Percentiles rank a stretch among this genome's conserved stretches.
Evolutionary conservation across 2,113 vertebrate species (phyloP).

Genomic region (Aramus guarauna): DNA sequence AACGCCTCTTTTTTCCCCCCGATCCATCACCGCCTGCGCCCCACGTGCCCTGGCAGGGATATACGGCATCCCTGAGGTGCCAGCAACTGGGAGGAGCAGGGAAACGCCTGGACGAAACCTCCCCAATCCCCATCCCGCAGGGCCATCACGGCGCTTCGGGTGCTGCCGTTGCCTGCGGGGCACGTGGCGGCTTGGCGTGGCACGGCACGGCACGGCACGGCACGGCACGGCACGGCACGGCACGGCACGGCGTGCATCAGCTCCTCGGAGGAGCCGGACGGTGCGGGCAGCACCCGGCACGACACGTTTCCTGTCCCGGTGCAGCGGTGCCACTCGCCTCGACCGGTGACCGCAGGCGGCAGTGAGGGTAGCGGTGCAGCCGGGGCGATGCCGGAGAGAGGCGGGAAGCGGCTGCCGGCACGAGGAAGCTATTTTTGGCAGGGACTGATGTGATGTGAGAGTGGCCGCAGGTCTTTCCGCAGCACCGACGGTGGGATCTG

Average conservation of each 20-base stretch:
- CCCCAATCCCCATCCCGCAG: not conserved
- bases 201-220: rapidly evolving
- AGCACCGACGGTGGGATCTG: not conserved
- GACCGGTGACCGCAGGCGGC: not conserved
- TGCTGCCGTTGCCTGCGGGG: not conserved
- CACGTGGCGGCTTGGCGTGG: rapidly evolving
- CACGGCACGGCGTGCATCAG: rapidly evolving
- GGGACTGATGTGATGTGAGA: not conserved
- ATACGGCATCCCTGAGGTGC: not conserved
- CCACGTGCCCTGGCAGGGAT: not conserved
- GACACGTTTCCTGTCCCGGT: not conserved
- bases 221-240: rapidly evolving
- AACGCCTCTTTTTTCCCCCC: not conserved
- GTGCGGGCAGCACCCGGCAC: not conserved
- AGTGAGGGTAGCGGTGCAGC: not conserved
- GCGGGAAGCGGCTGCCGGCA: not conserved
- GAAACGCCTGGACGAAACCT: not conserved
- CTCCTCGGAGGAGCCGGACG: not conserved
- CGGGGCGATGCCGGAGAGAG: not conserved
- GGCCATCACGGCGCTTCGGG: not conserved
- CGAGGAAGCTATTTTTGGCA: not conserved
- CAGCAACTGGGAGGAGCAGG: not conserved
- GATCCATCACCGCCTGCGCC: rapidly evolving
- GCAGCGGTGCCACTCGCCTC: not conserved
- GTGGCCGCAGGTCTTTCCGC: not conserved